A percentile compares a stretch with the other conserved stretches of the same genome.
Conservation (phyloP, 2,113 vertebrate species). For the Poecile atricapillus region DNA sequence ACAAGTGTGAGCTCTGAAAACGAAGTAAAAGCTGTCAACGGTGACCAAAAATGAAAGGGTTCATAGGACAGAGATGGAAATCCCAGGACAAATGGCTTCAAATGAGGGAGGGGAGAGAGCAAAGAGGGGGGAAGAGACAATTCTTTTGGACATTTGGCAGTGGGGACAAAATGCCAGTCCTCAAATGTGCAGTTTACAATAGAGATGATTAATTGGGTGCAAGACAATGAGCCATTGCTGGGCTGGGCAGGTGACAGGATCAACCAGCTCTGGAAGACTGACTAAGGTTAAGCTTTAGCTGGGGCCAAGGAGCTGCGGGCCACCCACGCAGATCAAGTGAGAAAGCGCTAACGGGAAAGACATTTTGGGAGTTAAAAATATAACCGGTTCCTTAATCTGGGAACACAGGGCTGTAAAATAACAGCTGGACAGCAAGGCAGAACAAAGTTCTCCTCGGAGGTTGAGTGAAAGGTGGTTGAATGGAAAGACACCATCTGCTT, state of each 20-base stretch:
- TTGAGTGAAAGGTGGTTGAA: slow-evolving; percentile 11
- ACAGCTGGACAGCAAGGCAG: slow-evolving; percentile 39
- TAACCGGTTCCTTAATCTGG: background rate
- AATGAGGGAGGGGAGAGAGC: background rate
- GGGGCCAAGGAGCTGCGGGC: background rate
- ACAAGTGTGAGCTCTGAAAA: background rate
- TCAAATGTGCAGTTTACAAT: background rate
- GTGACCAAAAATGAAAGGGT: background rate
- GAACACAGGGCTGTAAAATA: slow-evolving; percentile 21
- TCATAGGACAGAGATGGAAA: background rate
- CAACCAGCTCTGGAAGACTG: background rate
- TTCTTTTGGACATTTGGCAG: background rate
- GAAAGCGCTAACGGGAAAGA: slow-evolving; percentile 10
- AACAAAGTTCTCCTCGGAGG: background rate
- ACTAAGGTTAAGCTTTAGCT: background rate
- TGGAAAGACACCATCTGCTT: background rate
- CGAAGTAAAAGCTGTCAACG: background rate
- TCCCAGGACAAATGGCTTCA: background rate
- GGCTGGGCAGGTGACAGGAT: background rate
- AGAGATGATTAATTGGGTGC: background rate
- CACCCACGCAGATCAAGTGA: slow-evolving; percentile 55
- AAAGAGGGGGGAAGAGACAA: background rate
- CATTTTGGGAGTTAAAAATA: slow-evolving; percentile 50
- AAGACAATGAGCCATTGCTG: background rate
- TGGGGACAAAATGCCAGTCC: background rate